Evolutionary conservation across 1,140 invertebrate species (phyloP).

Genomic region (Calephelis nemesis): DNA sequence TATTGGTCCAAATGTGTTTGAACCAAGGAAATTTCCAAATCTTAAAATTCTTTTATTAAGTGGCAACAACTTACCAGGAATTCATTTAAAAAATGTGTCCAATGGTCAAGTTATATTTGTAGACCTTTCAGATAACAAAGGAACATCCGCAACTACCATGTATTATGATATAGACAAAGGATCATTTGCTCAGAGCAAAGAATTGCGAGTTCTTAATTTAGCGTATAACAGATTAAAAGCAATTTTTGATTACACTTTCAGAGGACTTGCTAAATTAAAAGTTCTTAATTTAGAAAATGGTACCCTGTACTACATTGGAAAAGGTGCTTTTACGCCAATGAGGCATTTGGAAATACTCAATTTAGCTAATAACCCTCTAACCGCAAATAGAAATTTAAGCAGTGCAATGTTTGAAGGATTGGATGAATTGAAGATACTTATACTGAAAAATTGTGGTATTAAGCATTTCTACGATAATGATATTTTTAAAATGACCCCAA

Average conservation of each 20-base stretch:
- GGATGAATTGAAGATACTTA: constrained; percentile 70
- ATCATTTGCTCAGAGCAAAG: constrained; percentile 50
- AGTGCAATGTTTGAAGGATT: constrained; percentile 72
- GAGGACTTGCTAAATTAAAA: constrained; percentile 66
- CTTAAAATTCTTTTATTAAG: constrained; percentile 71
- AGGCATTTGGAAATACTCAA: constrained; percentile 73
- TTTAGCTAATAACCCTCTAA: constrained; percentile 77
- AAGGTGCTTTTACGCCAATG: constrained; percentile 63
- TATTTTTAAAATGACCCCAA: constrained; percentile 75
- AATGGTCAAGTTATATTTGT: constrained; percentile 67
- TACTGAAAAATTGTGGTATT: constrained; percentile 75
- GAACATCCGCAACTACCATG: constrained; percentile 52
- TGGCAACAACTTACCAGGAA: constrained; percentile 72
- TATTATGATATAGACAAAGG: constrained; percentile 71
- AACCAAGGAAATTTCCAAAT: constrained; percentile 64
- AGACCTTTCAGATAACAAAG: constrained; percentile 75
- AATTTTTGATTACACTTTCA: constrained; percentile 72
- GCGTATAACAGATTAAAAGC: constrained; percentile 74
- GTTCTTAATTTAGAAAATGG: constrained; percentile 76
- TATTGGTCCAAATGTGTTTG: constrained; percentile 56
- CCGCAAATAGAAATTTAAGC: constrained; percentile 57
- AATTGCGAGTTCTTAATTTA: constrained; percentile 64
- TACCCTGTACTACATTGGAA: constrained; percentile 71
- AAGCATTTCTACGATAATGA: constrained; percentile 66
- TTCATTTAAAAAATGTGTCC: constrained; percentile 70